Evolutionary conservation across 2,113 vertebrate genomes (phyloP).

Genomic region (Caranx melampygus): DNA sequence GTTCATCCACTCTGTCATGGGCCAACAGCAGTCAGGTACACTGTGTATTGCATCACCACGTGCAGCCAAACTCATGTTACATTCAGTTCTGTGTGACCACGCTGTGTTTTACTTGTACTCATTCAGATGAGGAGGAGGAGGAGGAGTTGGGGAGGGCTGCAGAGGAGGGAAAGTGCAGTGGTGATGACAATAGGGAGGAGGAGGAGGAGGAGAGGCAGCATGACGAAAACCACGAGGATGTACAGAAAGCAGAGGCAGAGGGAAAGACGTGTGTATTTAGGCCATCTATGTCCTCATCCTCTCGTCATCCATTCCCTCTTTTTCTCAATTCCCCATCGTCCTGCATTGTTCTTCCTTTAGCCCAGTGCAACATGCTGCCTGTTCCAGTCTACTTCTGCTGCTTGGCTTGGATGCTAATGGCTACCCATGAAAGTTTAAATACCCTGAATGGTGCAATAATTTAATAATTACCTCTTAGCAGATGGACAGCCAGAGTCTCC

Average conservation of each 20-base stretch:
- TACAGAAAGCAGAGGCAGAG: slow-evolving; percentile 28
- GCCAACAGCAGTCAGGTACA: slow-evolving; percentile 4
- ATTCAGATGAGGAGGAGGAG: slow-evolving; percentile 37
- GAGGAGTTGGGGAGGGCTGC: slow-evolving; percentile 11
- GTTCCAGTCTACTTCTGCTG: slow-evolving; percentile 21
- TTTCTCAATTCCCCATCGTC: slow-evolving; percentile 27
- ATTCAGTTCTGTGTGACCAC: slow-evolving; percentile 4
- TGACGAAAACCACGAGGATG: slow-evolving; percentile 38
- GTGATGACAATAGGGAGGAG: slow-evolving; percentile 22
- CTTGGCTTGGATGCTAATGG: slow-evolving; percentile 74
- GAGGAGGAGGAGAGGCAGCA: slow-evolving; percentile 31
- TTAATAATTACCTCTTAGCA: slow-evolving; percentile 77
- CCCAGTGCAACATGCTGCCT: not conserved
- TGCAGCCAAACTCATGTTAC: slow-evolving; percentile 2
- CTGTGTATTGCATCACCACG: not conserved
- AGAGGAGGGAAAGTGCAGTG: slow-evolving; percentile 19
- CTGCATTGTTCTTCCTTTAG: slow-evolving; percentile 27
- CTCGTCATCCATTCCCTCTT: not conserved
- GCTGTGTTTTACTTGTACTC: not conserved
- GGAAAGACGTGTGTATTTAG: slow-evolving; percentile 65
- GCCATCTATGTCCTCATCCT: slow-evolving; percentile 60
- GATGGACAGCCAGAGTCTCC: slow-evolving; percentile 43
- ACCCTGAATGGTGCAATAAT: slow-evolving; percentile 76
- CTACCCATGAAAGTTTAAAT: slow-evolving; percentile 78
- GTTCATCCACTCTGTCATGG: too few species aligned